Conservation (phyloP, 2,888 invertebrate species). For the Callosobruchus maculatus region DNA sequence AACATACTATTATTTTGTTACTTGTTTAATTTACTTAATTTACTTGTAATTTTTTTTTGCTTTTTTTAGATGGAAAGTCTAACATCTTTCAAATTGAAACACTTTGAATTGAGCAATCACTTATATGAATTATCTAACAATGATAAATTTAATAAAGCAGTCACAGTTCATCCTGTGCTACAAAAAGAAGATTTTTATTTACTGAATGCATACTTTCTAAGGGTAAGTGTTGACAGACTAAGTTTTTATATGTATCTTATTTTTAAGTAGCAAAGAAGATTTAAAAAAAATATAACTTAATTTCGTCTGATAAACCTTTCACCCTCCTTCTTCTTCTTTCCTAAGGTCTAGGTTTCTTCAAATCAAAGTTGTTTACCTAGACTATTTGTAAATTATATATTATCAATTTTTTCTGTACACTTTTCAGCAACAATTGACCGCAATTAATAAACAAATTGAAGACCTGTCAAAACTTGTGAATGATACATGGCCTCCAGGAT, state of each 20-base stretch:
- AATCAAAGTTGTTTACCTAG: no score
- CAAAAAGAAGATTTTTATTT: constrained; percentile 62
- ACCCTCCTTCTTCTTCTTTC: no score
- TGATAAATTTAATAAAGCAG: constrained; percentile 54
- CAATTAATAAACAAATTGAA: constrained; percentile 33
- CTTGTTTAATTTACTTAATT: background rate
- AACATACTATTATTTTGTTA: no score
- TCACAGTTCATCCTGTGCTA: constrained; percentile 64
- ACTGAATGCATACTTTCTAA: constrained; percentile 69
- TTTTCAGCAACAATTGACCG: constrained; percentile 36
- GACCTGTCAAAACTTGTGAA: constrained; percentile 33
- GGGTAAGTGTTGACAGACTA: constrained; percentile 56
- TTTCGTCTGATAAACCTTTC: no score
- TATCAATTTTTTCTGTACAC: background rate
- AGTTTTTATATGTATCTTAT: no score
- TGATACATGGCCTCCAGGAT: constrained; percentile 71
- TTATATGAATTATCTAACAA: constrained; percentile 45
- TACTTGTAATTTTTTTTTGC: background rate
- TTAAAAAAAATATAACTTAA: no score
- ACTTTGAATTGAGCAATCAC: constrained; percentile 47
- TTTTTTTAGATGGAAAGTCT: constrained; percentile 45
- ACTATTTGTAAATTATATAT: background rate
- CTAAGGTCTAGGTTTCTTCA: no score
- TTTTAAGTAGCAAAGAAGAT: no score
- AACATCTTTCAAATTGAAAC: constrained; percentile 49